Evolutionary conservation across 2,113 vertebrate genomes (phyloP).

Genomic region (Camelus bactrianus): DNA sequence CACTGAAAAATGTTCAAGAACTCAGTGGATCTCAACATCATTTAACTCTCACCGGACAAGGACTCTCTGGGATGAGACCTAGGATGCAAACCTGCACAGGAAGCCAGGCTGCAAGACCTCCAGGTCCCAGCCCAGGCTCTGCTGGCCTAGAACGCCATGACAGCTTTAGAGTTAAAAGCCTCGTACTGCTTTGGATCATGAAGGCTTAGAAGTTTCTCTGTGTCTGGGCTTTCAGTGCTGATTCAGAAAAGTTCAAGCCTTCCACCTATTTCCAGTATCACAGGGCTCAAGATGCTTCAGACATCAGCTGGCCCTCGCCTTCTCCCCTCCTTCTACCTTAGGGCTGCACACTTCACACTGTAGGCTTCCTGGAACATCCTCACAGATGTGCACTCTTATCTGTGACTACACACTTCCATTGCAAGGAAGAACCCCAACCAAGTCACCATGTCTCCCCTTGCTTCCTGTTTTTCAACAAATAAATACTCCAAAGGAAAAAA

Average conservation of each 20-base stretch:
- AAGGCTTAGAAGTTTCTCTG: not conserved
- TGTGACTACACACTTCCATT: not conserved
- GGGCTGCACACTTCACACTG: not conserved
- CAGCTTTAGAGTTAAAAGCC: not conserved
- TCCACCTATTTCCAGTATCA: not conserved
- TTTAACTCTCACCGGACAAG: not conserved
- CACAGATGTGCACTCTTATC: conserved; percentile 36
- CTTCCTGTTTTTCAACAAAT: conserved; percentile 71
- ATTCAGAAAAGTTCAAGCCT: not conserved
- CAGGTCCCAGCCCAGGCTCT: not conserved
- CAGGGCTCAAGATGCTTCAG: not conserved
- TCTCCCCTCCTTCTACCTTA: not conserved
- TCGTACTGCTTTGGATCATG: not conserved
- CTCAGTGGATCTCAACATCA: not conserved
- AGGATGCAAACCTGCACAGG: too few species aligned
- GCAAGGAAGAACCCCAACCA: conserved; percentile 5
- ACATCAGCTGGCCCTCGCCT: not conserved
- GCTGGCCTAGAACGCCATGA: not conserved
- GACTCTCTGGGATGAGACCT: not conserved
- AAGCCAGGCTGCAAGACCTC: not conserved
- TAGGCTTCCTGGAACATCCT: not conserved
- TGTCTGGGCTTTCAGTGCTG: not conserved
- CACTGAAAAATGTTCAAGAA: not conserved
- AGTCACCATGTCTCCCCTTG: not conserved
- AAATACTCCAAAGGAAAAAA: not conserved